Evolutionary conservation across 2,113 vertebrate species (phyloP).

Genomic region (Gnathonemus longibarbis): DNA sequence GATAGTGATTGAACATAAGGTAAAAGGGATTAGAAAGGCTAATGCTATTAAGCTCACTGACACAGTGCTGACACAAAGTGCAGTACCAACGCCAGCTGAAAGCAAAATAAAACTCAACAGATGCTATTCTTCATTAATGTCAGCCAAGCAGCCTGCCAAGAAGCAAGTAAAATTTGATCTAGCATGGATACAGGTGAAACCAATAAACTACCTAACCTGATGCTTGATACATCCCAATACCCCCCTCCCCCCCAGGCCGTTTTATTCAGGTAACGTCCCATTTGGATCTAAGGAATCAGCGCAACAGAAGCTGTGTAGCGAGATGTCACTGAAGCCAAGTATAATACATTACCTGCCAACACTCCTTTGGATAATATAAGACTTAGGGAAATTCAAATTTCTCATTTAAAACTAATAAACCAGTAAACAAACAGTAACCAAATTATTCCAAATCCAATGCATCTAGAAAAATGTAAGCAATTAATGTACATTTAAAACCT

Average conservation of each 20-base stretch:
- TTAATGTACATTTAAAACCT: neutral
- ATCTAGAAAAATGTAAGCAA: neutral
- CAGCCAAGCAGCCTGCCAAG: neutral
- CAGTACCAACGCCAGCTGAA: neutral
- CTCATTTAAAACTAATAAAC: neutral
- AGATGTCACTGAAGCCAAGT: neutral
- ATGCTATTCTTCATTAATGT: neutral
- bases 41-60: slow-evolving; percentile 58
- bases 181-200: neutral
- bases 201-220: neutral
- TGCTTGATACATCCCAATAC: neutral
- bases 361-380: neutral
- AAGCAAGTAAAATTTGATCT: neutral
- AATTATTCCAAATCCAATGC: neutral
- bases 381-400: neutral
- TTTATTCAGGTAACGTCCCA: neutral
- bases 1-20: slow-evolving; percentile 52
- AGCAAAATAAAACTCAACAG: neutral
- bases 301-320: neutral
- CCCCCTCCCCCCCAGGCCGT: too few species aligned
- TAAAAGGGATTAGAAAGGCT: slow-evolving; percentile 67
- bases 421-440: neutral
- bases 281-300: neutral
- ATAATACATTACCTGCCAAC: neutral
- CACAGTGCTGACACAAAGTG: slow-evolving; percentile 14